Conservation (phyloP, 1,140 invertebrate genomes). For the Arctopsyche grandis region DNA sequence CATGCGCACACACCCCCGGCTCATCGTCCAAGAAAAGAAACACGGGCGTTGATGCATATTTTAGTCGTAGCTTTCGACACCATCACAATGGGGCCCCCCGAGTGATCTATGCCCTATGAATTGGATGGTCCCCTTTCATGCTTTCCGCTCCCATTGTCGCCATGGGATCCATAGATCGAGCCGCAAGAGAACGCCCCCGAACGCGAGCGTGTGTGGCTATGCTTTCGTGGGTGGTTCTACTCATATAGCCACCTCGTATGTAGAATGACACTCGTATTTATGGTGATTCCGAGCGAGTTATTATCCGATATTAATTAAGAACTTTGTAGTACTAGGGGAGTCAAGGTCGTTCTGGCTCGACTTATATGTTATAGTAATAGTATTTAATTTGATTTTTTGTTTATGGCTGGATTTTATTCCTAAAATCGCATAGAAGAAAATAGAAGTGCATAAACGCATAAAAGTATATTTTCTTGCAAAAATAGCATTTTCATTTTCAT, state of each 20-base stretch:
- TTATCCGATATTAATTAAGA: too few relatives aligned
- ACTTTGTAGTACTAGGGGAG: too few relatives aligned
- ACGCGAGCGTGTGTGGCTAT: constrained; percentile 38
- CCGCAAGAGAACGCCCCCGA: constrained; percentile 8
- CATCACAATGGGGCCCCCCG: constrained; percentile 47
- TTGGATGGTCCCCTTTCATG: constrained; percentile 50
- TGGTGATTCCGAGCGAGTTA: too few relatives aligned
- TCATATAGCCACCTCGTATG: neutral
- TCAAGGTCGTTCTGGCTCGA: too few relatives aligned
- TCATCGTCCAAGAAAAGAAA: constrained; percentile 46
- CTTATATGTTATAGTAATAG: too few relatives aligned
- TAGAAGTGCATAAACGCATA: too few relatives aligned
- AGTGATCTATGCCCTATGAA: constrained; percentile 53
- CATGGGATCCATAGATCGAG: neutral
- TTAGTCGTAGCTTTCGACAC: constrained; percentile 53
- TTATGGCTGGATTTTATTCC: too few relatives aligned
- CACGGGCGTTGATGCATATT: constrained; percentile 53
- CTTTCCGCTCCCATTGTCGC: constrained; percentile 38
- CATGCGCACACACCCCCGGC: constrained; percentile 28
- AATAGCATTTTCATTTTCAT: too few relatives aligned
- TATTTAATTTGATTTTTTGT: too few relatives aligned
- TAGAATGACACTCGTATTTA: constrained; percentile 27
- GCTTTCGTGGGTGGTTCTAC: neutral
- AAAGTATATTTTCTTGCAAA: too few relatives aligned
- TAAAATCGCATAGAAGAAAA: too few relatives aligned